phyloP scores from a whole-genome alignment of 1,140 invertebrate species.

The Ceratosolen fusciceps region DNA sequence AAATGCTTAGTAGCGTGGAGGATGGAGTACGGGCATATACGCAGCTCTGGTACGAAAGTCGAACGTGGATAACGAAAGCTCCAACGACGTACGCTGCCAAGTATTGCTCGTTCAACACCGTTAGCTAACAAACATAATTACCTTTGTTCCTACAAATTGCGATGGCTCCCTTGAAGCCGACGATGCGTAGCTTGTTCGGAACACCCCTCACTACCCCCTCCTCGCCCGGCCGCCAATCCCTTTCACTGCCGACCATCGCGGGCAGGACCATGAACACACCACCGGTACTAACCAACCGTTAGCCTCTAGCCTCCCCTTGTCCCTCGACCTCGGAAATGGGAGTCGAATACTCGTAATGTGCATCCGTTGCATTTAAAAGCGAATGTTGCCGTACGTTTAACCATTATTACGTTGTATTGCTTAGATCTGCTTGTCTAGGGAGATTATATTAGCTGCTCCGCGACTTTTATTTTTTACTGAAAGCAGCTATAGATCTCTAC shows the following conservation, averaged over 20 bases:
- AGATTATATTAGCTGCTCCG: background rate
- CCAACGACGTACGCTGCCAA: background rate
- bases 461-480: background rate
- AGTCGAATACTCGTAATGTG: slow-evolving; percentile 43
- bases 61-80: background rate
- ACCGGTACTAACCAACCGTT: slow-evolving; percentile 20
- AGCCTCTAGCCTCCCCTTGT: background rate
- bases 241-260: no score
- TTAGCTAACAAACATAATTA: slow-evolving; percentile 54
- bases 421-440: background rate
- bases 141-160: slow-evolving; percentile 57
- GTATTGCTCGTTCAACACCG: background rate
- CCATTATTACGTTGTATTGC: background rate
- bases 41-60: background rate
- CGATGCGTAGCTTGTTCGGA: slow-evolving; percentile 2
- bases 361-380: slow-evolving; percentile 19
- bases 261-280: no score
- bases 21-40: background rate
- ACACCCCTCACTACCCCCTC: background rate
- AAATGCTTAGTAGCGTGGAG: background rate
- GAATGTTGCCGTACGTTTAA: background rate
- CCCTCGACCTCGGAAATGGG: background rate
- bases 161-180: slow-evolving; percentile 34
- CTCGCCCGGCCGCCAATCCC: no score
- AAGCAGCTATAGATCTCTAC: no score